Base-by-base conservation (phyloP, 2,797 vertebrate genomes). In the Anguilla megastoma region DNA sequence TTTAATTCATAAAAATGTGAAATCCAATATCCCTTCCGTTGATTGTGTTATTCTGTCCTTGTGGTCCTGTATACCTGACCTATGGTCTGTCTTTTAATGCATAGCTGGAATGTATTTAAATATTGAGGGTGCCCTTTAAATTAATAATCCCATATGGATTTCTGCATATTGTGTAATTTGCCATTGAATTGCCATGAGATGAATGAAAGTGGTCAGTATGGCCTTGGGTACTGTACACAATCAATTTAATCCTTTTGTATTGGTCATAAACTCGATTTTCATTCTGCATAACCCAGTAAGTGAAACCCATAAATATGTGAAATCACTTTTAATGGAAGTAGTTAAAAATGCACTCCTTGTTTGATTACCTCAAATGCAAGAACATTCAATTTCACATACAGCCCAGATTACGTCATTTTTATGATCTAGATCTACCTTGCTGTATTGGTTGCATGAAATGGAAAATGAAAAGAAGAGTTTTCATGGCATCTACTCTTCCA, bases 91-190 rank as follows among this genome's bases (percentile, higher is more conserved):
- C 33, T 74, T 74, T 6, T 74, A 74, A 30, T 74, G 12, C 27
- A 27, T 74, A 30, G 69, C 69, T 10, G 69, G 30, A 74, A 30
- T 27, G 9, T 10, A 30, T 27, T 74, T 30, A 74, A 74, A 74
- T 27, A 48, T 8, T 33, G 76, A 45, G 36, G 76, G 33, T 9
- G 18, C 16, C 18, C 7, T 45, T 48, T 45, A 24, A 80, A 80
- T 80, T 24, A 80, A 45, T 80, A 21, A 16, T 48, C 76, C 18
- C 76, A 80, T 74, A 74, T 48, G 41, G 76, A 80, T 80, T 80
- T 80, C 33, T 45, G 76, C 41, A 80, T 80, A 80, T 45, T 0
- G 36, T 80, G 16, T 48, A 80, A 80, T 48, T 80, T 41, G 41
- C 36, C 21, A 24, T 80, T 24, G 16, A 48, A 80, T 80, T 80